Percentiles rank a stretch among this genome's conserved stretches.
Conservation (phyloP, 1,140 invertebrate genomes). For the Drosophila oshimai region DNA sequence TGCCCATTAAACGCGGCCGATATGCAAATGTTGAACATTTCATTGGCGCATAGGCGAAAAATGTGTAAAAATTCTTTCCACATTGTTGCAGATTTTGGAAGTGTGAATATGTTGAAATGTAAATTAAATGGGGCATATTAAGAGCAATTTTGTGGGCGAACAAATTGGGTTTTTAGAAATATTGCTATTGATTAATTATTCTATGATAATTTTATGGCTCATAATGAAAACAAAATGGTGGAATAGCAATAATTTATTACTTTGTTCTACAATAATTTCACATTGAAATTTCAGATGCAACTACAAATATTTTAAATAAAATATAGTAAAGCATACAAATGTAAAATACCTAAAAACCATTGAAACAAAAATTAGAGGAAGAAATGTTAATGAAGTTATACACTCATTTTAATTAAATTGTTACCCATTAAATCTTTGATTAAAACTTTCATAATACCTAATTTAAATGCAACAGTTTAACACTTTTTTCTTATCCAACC, state of each 20-base stretch:
- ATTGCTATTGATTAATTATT: neutral
- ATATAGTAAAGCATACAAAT: no score
- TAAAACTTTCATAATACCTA: neutral
- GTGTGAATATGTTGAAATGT: neutral
- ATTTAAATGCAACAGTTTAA: neutral
- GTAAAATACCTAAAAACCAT: no score
- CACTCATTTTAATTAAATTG: neutral
- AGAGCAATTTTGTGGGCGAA: neutral
- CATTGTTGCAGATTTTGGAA: neutral
- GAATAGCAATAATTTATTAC: neutral
- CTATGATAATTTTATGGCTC: neutral
- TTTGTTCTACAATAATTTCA: no score
- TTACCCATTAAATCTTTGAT: neutral
- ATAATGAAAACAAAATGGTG: no score
- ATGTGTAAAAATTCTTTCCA: conserved; percentile 10
- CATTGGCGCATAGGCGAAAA: neutral
- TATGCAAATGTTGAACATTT: conserved; percentile 26
- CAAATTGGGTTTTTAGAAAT: neutral
- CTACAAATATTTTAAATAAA: no score
- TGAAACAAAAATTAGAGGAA: no score
- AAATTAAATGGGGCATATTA: neutral
- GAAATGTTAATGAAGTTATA: neutral
- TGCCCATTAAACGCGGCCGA: conserved; percentile 19
- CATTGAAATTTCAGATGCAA: no score
- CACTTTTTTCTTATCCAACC: neutral